phyloP scores from a whole-genome alignment of 2,888 invertebrate genomes.

The Volucella inanis region DNA sequence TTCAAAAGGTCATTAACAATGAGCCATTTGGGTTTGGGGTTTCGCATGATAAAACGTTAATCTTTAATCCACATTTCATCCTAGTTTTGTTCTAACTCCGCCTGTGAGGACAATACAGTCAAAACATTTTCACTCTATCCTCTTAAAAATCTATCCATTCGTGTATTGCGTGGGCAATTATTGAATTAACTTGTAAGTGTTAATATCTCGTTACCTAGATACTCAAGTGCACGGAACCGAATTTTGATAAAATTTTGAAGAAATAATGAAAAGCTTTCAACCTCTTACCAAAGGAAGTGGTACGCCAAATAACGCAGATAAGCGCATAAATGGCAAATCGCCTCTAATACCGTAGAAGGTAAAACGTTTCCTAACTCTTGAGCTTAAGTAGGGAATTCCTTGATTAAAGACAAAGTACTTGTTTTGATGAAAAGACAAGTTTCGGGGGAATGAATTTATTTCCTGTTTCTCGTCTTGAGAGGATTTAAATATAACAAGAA shows the following conservation, averaged over 20 bases:
- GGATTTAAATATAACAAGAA: neutral
- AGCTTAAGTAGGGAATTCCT: neutral
- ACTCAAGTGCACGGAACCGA: neutral
- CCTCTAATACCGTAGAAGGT: constrained; percentile 17
- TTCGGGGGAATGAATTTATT: neutral
- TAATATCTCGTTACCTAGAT: constrained; percentile 7
- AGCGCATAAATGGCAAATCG: no score
- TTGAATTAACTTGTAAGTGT: constrained; percentile 33
- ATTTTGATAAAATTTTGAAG: constrained; percentile 37
- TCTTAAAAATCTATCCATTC: neutral
- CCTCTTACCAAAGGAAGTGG: neutral
- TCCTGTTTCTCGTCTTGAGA: neutral
- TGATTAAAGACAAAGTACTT: constrained; percentile 55
- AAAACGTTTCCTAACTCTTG: neutral
- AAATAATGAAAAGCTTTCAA: constrained; percentile 22
- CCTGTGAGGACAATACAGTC: no score
- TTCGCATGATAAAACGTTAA: no score
- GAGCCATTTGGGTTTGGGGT: no score
- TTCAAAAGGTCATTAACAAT: no score
- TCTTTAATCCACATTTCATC: no score
- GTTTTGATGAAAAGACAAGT: constrained; percentile 48
- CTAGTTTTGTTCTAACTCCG: no score
- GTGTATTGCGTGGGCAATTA: constrained; percentile 8
- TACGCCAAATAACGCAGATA: constrained; percentile 27
- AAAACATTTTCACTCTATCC: no score